Base-by-base conservation (phyloP, 2,797 vertebrate species). In the Pipistrellus pygmaeus region DNA sequence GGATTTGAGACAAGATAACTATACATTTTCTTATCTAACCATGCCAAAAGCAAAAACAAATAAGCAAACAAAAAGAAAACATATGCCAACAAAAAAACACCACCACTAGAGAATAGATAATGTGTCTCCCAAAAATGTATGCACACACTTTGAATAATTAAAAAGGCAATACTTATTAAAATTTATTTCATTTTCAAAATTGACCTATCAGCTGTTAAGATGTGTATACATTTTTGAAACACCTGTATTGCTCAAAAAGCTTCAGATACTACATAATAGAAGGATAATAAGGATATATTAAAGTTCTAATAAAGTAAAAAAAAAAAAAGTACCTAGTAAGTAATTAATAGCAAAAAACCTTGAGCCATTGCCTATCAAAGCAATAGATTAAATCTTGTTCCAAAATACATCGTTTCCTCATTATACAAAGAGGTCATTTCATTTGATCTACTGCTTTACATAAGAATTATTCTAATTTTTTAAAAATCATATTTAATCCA, bases 311-410 rank as follows among this genome's bases (percentile, higher is more conserved):
- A 78, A 46, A 2, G 2, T 62, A 55, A 85, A 92, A 55, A 92
- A 92, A 48, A 44, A 48, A 48, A 48, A 48, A 15, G 32, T 1
- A 41, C 0, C 2, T 60, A 6, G 6, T 30, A 71, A 71, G 0
- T 51, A 86, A 75, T 38, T 82, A 82, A 91, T 4, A 81, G 7
- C 53, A 73, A 73, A 80, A 84, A 62, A 8, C 20, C 30, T 32
- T 69, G 9, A 41, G 5, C 18, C 23, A 69, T 35, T 53, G 14
- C 1, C 27, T 77, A 4, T 64, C 57, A 62, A 83, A 12, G 23
- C 7, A 72, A 81, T 23, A 75, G 6, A 76, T 78, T 85, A 85
- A 94, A 86, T 68, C 12, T 95, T 75, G 15, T 71, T 89, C 2
- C 10, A n/a, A 85, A 96, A 55, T 30, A 80, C 51, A 88, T 57